These are phyloP conservation scores for Hippocampus abdominalis DNA, from an alignment of 2,113 vertebrate genomes.

Conservation along the genomic window DNA sequence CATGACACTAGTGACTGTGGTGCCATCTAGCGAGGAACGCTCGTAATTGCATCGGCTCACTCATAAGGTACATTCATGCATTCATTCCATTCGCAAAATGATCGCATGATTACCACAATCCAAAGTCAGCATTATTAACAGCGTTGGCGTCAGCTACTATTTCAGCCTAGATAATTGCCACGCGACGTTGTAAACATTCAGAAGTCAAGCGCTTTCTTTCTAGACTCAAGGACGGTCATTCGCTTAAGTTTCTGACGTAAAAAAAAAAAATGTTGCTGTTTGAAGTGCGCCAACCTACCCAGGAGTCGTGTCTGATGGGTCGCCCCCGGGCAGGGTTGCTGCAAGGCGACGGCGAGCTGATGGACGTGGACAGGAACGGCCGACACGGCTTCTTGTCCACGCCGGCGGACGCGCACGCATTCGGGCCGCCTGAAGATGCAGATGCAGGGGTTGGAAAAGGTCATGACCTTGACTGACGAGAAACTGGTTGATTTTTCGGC, in stretches of 20 bases:
- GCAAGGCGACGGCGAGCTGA: slow-evolving; percentile 67
- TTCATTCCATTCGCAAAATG: too few relatives aligned
- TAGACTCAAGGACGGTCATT: too few relatives aligned
- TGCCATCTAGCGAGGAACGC: not conserved
- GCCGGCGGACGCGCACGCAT: slow-evolving; percentile 42
- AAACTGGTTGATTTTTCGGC: not conserved
- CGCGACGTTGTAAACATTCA: too few relatives aligned
- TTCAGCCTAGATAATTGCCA: too few relatives aligned
- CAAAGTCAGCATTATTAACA: too few relatives aligned
- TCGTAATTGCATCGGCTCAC: not conserved
- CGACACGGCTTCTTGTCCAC: slow-evolving; percentile 60
- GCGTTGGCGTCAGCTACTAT: too few relatives aligned
- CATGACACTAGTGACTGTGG: not conserved
- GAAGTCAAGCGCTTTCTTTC: too few relatives aligned
- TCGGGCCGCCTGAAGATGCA: slow-evolving; percentile 39
- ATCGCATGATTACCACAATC: too few relatives aligned
- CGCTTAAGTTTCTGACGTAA: too few relatives aligned
- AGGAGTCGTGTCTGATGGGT: slow-evolving; percentile 75
- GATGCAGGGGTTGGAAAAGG: not conserved
- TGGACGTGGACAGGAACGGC: slow-evolving; percentile 66
- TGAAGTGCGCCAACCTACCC: slow-evolving; percentile 57
- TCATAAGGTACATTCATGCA: too few relatives aligned
- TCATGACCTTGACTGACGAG: not conserved
- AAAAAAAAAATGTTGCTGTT: too few relatives aligned
- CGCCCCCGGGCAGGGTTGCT: slow-evolving; percentile 65